These are phyloP conservation scores for Gallinago stenura DNA, from an alignment of 2,797 vertebrate species.

Conservation along the genomic window DNA sequence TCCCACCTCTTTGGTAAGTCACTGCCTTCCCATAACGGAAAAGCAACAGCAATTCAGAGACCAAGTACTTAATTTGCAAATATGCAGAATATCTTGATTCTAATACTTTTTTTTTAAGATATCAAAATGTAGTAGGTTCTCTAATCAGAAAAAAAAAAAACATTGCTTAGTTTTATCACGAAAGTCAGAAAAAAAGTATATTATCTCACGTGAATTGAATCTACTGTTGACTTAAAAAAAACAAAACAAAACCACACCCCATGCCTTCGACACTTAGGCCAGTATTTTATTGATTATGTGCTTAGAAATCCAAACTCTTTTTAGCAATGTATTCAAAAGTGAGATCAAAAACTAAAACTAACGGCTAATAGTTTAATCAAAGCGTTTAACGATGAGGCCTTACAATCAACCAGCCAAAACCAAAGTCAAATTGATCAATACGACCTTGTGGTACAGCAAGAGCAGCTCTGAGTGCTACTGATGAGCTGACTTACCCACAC, in stretches of 20 bases:
- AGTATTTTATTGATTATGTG: not conserved
- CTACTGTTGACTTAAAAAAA: conserved; percentile 16
- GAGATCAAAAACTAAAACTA: not conserved
- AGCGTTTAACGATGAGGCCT: not conserved
- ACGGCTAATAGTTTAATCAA: conserved; percentile 3
- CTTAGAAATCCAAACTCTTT: conserved; percentile 26
- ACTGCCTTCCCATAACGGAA: not conserved
- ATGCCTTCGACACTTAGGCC: not conserved
- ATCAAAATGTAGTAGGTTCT: not conserved
- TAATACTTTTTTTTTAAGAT: not conserved
- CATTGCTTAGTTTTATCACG: not conserved
- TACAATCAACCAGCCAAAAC: not conserved
- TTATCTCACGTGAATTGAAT: not conserved
- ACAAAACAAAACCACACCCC: not conserved
- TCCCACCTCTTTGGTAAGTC: not conserved
- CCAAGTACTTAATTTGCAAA: not conserved
- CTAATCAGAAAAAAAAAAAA: not conserved
- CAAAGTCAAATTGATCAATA: not conserved
- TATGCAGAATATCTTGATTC: not conserved
- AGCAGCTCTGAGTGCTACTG: not conserved
- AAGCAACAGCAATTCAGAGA: not conserved
- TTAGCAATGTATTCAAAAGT: not conserved
- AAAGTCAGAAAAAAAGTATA: not conserved
- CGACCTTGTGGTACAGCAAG: not conserved
- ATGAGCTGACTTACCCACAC: not conserved